A percentile compares a stretch with the other conserved stretches of the same genome.
Conservation (phyloP, 2,113 vertebrate genomes). For the Hemichromis elongatus region DNA sequence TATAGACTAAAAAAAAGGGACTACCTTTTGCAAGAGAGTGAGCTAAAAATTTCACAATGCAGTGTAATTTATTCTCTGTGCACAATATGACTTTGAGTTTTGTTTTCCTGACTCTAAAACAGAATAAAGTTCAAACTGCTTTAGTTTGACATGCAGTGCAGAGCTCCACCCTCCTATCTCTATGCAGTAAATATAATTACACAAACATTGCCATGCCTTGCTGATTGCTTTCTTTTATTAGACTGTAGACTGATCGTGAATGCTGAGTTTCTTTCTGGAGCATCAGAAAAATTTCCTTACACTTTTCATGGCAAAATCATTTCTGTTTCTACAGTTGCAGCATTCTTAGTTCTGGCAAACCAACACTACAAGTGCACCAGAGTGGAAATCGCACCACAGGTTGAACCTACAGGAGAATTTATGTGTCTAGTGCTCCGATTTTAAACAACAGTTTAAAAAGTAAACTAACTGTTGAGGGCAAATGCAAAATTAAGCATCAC, state of each 20-base stretch:
- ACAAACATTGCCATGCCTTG: background rate
- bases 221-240: background rate
- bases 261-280: background rate
- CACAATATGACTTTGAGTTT: background rate
- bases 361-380: background rate
- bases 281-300: background rate
- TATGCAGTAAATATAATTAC: background rate
- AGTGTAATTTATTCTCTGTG: background rate
- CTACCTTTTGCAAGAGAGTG: background rate
- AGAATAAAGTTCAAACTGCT: background rate
- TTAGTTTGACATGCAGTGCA: background rate
- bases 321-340: background rate
- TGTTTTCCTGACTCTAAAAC: background rate
- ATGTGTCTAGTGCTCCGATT: background rate
- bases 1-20: background rate
- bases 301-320: background rate
- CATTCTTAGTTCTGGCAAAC: background rate
- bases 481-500: background rate
- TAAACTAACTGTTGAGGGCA: background rate
- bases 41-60: background rate
- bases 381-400: background rate
- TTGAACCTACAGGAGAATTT: background rate
- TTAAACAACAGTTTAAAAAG: background rate
- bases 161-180: background rate
- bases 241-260: background rate